phyloP scores from a whole-genome alignment of 2,888 invertebrate genomes.

The Xylophagus ater region DNA sequence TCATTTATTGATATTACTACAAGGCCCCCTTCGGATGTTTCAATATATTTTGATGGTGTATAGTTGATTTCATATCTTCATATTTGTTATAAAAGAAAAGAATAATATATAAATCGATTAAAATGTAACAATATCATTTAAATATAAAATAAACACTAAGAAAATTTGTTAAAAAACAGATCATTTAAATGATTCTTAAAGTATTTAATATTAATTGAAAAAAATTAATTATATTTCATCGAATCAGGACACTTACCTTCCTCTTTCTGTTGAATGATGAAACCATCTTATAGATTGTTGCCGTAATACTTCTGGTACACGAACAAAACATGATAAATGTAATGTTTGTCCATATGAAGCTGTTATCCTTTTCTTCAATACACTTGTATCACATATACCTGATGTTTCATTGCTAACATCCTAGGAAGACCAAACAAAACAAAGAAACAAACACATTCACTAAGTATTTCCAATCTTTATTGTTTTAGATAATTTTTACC shows the following conservation, averaged over 20 bases:
- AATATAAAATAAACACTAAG: no score
- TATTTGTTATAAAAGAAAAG: constrained; percentile 9
- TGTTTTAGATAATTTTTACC: no score
- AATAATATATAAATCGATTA: no score
- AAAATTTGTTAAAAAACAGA: no score
- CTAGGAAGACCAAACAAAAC: constrained; percentile 33
- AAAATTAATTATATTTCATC: no score
- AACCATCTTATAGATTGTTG: constrained; percentile 77
- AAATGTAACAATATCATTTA: no score
- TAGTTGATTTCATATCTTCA: constrained; percentile 38
- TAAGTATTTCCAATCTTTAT: no score
- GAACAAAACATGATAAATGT: constrained; percentile 82
- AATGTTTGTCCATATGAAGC: constrained; percentile 91
- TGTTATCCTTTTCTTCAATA: constrained; percentile 74
- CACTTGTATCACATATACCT: constrained; percentile 81
- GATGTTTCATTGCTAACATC: constrained; percentile 85
- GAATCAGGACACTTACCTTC: constrained; percentile 49
- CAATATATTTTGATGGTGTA: constrained; percentile 85
- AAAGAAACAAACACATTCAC: constrained; percentile 17
- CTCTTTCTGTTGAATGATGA: constrained; percentile 80
- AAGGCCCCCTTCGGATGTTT: constrained; percentile 83
- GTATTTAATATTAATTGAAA: no score
- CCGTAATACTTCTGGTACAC: constrained; percentile 75
- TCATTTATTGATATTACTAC: constrained; percentile 82
- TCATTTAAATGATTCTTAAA: no score